Conservation (phyloP, 2,888 invertebrate species). For the Neoascia interrupta region DNA sequence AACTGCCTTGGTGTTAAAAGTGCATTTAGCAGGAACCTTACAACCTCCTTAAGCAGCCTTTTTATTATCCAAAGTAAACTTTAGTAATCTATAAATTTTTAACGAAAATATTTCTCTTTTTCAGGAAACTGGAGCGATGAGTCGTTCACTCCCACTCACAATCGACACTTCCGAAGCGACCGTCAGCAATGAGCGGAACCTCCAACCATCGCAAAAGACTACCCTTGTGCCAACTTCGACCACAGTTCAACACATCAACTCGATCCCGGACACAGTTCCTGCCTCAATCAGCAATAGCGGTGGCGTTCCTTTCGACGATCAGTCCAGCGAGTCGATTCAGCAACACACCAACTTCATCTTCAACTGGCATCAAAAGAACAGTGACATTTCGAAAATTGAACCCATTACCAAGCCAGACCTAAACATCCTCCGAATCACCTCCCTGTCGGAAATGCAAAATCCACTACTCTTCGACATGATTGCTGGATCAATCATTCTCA, state of each 20-base stretch:
- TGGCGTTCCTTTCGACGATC: conserved; percentile 65
- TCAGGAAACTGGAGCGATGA: conserved; percentile 77
- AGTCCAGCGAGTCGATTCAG: conserved; percentile 71
- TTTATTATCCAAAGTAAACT: no score
- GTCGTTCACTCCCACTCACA: conserved; percentile 77
- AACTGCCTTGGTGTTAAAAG: no score
- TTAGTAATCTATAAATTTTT: no score
- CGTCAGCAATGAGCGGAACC: conserved; percentile 44
- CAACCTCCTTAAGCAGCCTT: no score
- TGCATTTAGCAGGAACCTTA: no score
- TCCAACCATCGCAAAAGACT: conserved; percentile 27
- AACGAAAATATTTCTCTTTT: no score
- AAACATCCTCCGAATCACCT: conserved; percentile 71
- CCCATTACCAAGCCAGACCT: conserved; percentile 72
- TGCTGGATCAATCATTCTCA: conserved; percentile 72
- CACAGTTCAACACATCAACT: conserved; percentile 35
- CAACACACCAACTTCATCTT: conserved; percentile 72
- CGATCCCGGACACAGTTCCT: conserved; percentile 51
- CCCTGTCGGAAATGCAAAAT: conserved; percentile 73
- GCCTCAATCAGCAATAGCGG: conserved; percentile 42
- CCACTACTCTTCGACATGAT: conserved; percentile 73
- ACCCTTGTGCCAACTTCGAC: conserved; percentile 33
- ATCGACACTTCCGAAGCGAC: conserved; percentile 77
- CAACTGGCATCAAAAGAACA: conserved; percentile 72
- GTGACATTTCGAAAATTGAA: conserved; percentile 72